Conservation (phyloP, 2,113 vertebrate species). For the Myiagra hebetior region DNA sequence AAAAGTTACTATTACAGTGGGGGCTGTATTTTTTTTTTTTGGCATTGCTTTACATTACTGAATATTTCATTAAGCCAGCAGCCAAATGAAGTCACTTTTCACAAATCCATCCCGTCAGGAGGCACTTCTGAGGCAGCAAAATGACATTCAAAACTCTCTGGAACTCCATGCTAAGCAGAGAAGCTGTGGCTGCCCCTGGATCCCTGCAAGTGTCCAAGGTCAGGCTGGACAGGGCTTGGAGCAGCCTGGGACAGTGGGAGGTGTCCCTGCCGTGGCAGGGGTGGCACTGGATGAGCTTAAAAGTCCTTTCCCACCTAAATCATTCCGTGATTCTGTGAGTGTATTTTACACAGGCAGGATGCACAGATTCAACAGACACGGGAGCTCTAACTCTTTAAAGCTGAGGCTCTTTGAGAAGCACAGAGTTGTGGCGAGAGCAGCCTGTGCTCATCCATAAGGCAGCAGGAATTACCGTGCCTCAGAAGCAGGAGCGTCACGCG, state of each 20-base stretch:
- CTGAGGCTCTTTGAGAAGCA: background rate
- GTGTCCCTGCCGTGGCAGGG: background rate
- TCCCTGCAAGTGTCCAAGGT: background rate
- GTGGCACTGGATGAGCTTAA: rapidly evolving
- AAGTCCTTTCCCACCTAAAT: background rate
- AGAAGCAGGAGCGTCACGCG: background rate
- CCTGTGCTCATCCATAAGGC: background rate
- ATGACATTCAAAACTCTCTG: background rate
- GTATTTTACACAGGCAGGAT: background rate
- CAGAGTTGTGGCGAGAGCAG: background rate
- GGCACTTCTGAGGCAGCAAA: background rate
- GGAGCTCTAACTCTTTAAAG: background rate
- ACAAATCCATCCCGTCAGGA: background rate
- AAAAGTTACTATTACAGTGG: background rate
- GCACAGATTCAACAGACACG: rapidly evolving
- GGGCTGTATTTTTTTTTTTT: background rate
- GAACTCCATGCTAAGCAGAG: background rate
- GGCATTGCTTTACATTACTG: background rate
- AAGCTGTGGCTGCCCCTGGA: background rate
- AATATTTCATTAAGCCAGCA: background rate
- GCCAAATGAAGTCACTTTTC: background rate
- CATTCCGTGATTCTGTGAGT: rapidly evolving
- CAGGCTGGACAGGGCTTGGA: background rate
- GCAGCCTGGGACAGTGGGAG: background rate
- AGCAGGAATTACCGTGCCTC: background rate